phyloP scores from a whole-genome alignment of 2,797 vertebrate genomes.

The Ctenopoma kingsleyae region DNA sequence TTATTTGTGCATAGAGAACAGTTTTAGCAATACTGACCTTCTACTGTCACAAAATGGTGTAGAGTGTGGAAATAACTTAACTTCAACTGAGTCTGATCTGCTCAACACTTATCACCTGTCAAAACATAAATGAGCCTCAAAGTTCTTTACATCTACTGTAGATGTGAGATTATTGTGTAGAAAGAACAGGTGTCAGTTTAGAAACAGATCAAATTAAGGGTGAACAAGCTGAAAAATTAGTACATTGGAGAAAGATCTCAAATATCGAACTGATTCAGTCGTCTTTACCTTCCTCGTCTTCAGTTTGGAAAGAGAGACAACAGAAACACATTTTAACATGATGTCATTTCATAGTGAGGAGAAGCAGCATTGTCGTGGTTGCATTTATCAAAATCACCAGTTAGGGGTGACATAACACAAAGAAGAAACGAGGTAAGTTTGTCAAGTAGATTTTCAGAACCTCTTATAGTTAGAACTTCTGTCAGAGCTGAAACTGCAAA shows the following conservation, averaged over 20 bases:
- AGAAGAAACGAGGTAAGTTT: neutral
- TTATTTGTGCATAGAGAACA: neutral
- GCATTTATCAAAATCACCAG: conserved; percentile 8
- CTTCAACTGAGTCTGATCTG: neutral
- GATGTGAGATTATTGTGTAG: neutral
- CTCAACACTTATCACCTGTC: neutral
- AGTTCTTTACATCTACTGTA: neutral
- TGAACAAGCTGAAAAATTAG: conserved; percentile 71
- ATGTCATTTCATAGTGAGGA: neutral
- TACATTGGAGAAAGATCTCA: conserved; percentile 44
- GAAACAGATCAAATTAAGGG: conserved; percentile 72
- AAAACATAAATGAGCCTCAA: neutral
- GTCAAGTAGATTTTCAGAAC: neutral
- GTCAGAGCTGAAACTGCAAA: neutral
- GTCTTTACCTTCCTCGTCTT: conserved; percentile 95
- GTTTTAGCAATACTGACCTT: neutral
- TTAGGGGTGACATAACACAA: neutral
- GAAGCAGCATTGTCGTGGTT: neutral
- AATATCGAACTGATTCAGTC: conserved; percentile 38
- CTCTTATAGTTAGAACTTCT: neutral
- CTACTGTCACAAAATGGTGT: neutral
- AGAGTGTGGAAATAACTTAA: too few relatives aligned
- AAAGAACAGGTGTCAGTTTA: conserved; percentile 48
- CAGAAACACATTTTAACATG: conserved; percentile 52
- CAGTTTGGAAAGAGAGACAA: conserved; percentile 66